Percentiles rank a stretch among this genome's conserved stretches.
phyloP scores from a whole-genome alignment of 2,113 vertebrate genomes.

The cat (Felis catus) region DNA sequence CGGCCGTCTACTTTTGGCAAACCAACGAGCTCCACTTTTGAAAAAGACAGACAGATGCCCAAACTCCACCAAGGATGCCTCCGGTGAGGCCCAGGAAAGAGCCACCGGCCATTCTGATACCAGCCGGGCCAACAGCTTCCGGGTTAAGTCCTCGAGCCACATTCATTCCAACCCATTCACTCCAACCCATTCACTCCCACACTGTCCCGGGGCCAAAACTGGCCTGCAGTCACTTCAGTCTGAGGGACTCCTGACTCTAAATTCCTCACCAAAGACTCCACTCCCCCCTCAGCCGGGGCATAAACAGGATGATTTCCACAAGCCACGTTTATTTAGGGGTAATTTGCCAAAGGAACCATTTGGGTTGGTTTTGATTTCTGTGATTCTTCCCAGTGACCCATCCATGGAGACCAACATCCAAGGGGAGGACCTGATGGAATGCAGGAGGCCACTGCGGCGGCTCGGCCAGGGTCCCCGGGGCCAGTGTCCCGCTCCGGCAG shows the following conservation, averaged over 20 bases:
- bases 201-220: neutral
- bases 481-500: neutral
- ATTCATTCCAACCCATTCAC: neutral
- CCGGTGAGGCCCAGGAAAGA: neutral
- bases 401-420: neutral
- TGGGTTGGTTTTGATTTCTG: neutral
- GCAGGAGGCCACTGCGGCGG: rapidly evolving
- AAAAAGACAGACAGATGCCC: neutral
- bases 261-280: neutral
- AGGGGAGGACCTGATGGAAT: neutral
- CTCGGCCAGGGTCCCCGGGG: neutral
- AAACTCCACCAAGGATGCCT: neutral
- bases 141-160: no score
- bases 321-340: slow-evolving; percentile 53
- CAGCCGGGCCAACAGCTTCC: rapidly evolving
- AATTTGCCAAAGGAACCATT: neutral
- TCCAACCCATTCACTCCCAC: neutral
- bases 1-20: neutral
- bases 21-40: neutral
- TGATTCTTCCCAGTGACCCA: neutral
- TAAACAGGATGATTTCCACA: neutral
- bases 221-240: neutral
- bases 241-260: neutral
- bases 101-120: neutral
- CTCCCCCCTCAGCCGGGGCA: neutral